These are phyloP conservation scores for Lingula anatina DNA, from an alignment of 2,888 invertebrate species.

Conservation along the genomic window DNA sequence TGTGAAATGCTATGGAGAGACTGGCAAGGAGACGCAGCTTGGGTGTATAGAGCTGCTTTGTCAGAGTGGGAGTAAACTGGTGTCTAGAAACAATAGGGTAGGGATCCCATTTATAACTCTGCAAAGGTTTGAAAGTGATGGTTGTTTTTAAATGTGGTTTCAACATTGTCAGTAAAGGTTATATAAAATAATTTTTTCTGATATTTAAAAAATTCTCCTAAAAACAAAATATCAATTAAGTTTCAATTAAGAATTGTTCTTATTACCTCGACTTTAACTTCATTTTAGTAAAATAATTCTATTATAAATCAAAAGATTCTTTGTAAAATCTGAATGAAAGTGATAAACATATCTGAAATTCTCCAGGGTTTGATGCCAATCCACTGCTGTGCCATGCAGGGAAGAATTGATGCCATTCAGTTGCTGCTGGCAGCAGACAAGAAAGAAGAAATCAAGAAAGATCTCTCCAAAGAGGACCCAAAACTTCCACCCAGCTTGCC, in stretches of 20 bases:
- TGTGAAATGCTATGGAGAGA: constrained; percentile 49
- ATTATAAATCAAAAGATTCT: too few relatives aligned
- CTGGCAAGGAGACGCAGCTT: constrained; percentile 29
- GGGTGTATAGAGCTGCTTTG: constrained; percentile 37
- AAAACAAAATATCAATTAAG: too few relatives aligned
- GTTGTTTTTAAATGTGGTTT: too few relatives aligned
- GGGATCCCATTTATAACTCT: constrained; percentile 6
- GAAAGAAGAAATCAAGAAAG: constrained; percentile 20
- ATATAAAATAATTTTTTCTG: too few relatives aligned
- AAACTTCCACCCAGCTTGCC: constrained; percentile 39
- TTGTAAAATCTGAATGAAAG: too few relatives aligned
- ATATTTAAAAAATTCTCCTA: too few relatives aligned
- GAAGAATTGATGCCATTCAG: constrained; percentile 40
- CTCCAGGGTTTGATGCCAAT: constrained; percentile 42
- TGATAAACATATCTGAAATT: too few relatives aligned
- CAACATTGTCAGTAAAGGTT: too few relatives aligned
- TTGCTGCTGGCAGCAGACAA: constrained; percentile 31
- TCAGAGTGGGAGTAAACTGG: constrained; percentile 31
- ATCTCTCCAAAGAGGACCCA: constrained; percentile 26
- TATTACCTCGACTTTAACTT: too few relatives aligned
- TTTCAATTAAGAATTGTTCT: too few relatives aligned
- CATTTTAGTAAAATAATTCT: too few relatives aligned
- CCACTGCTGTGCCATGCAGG: constrained; percentile 51
- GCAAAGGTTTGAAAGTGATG: too few relatives aligned
- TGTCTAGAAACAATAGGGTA: constrained; percentile 40